Evolutionary conservation across 2,888 invertebrate genomes (phyloP), one percentile per base, ranked within the genome.

Genomic region (Drosophila trichaetosa): DNA sequence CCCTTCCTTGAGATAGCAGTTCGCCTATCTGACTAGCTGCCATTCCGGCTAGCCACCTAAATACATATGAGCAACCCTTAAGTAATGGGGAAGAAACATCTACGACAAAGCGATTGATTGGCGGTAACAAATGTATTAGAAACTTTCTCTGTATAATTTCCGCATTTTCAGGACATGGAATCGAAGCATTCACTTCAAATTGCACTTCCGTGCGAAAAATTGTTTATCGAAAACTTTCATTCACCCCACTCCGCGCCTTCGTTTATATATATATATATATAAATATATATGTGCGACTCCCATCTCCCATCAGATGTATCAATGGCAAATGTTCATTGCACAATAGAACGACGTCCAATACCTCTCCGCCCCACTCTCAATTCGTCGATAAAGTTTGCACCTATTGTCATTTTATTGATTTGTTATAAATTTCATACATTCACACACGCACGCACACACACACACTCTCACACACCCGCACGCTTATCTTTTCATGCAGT

Each of bases 161-260:
- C 86, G 86, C 83, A 89, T 89, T 83, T 78, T 76, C 79, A 71
- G 73, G 69, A 69, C 79, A 72, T 76, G 80, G 66, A 76, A 66
- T 49, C 73, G 38, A 60, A 73, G 76, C 80, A 82, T 84, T 85
- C 85, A 86, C 83, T 80, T 87, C 74, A 87, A 87, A 89, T 89
- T 87, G 89, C 89, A 87, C 87, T 87, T 87, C 87, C 87, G 89
- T 87, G 87, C 87, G 87, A 87, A 89, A 87, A 89, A 89, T 86
- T 87, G 87, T 87, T 89, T 87, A 87, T 89, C 83, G 80, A 75
- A 87, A 87, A 87, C 67, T 89, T 87, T 82, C 81, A 54, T 69
- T 67, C 38, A 40, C 48, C 54, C 54, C 42, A n/a, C 51, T n/a
- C 27, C 38, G 4, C 21, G 29, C 64, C 36, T 46, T 11, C 68